Evolutionary conservation across 1,140 invertebrate genomes (phyloP).

Genomic region (Drosophila nannoptera): DNA sequence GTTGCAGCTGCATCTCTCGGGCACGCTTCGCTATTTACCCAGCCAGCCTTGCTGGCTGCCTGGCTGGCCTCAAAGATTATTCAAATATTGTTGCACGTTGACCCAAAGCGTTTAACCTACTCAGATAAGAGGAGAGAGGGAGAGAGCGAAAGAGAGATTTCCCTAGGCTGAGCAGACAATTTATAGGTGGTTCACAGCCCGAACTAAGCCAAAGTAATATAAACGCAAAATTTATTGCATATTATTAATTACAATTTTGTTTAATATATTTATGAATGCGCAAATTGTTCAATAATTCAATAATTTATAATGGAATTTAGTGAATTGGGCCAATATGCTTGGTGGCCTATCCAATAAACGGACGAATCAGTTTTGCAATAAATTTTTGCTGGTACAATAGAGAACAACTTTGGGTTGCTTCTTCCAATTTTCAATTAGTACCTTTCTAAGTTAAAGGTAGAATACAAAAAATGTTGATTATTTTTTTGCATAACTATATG

Average conservation of each 20-base stretch:
- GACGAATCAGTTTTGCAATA: too few relatives aligned
- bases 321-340: background rate
- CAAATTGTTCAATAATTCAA: slow-evolving; percentile 60
- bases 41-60: too few relatives aligned
- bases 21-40: slow-evolving; percentile 37
- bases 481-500: background rate
- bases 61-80: slow-evolving; percentile 54
- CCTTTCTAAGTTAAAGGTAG: too few relatives aligned
- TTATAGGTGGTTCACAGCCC: slow-evolving; percentile 59
- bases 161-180: slow-evolving; percentile 36
- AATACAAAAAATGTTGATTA: too few relatives aligned
- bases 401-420: too few relatives aligned
- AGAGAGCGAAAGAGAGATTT: background rate
- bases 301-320: slow-evolving; percentile 14
- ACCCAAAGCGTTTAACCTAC: slow-evolving; percentile 56
- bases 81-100: slow-evolving; percentile 75
- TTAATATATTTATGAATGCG: slow-evolving; percentile 60
- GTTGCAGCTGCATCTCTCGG: slow-evolving; percentile 42
- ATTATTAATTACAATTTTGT: slow-evolving; percentile 42
- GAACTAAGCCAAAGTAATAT: background rate
- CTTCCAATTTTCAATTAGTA: too few relatives aligned
- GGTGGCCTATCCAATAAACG: background rate
- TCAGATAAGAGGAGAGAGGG: slow-evolving; percentile 50
- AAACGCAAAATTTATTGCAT: slow-evolving; percentile 60
- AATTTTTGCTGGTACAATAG: too few relatives aligned